These are phyloP conservation scores for Agonopterix heracliana DNA, from an alignment of 2,888 invertebrate genomes.

Conservation along the genomic window DNA sequence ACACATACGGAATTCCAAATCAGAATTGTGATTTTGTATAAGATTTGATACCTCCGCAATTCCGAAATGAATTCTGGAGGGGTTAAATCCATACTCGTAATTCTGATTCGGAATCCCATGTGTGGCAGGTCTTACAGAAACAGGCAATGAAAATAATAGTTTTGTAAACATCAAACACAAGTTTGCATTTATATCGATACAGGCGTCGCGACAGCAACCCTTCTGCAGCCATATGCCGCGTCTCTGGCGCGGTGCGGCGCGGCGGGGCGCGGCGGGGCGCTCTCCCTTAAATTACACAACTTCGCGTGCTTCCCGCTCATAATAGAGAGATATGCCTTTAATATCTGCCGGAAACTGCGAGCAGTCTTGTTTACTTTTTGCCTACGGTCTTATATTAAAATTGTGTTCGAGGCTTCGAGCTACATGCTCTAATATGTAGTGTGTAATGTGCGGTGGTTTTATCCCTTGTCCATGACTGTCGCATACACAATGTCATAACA, in stretches of 20 bases:
- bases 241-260: neutral
- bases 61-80: no score
- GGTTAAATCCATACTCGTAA: neutral
- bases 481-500: no score
- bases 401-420: constrained; percentile 24
- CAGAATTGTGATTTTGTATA: no score
- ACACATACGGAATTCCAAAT: no score
- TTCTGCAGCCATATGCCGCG: constrained; percentile 67
- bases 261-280: constrained; percentile 22
- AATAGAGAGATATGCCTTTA: constrained; percentile 77
- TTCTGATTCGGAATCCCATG: neutral
- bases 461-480: no score
- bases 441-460: neutral
- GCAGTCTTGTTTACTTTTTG: constrained; percentile 69
- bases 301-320: constrained; percentile 74
- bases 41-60: no score
- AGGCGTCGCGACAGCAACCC: constrained; percentile 34
- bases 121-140: neutral
- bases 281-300: constrained; percentile 74
- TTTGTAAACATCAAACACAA: neutral
- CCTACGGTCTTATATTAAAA: constrained; percentile 65
- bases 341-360: constrained; percentile 69
- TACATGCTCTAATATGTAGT: neutral
- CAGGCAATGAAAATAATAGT: neutral
- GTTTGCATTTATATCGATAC: neutral